Evolutionary conservation across 2,797 vertebrate genomes (phyloP), one percentile per base, ranked within the genome.

Genomic region (Xiphophorus birchmanni): DNA sequence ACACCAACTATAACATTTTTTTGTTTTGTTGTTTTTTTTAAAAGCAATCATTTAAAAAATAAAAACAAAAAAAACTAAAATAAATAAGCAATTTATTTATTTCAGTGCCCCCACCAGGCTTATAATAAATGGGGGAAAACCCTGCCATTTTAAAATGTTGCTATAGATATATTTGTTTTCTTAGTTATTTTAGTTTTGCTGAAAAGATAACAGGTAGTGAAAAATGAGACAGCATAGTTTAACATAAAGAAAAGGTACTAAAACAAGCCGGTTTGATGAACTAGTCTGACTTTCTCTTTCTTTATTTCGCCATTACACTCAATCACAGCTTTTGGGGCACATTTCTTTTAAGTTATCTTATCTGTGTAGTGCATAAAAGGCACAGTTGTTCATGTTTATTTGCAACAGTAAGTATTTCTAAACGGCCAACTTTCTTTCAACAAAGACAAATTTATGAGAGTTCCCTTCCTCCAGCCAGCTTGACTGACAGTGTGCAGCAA

Each of bases 401-500:
- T 42, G 67, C 10, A 72, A 44, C 23, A 71, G 67, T 13, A n/a
- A 72, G 3, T 23, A 35, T 35, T 32, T 18, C 29, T 11, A 65
- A 35, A 32, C 56, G 32, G 4, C 18, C 37, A 69, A 44, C 23
- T 72, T 67, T 17, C 13, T 45, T 44, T 72, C 15, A n/a, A 17
- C 42, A n/a, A 71, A 29, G 67, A n/a, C 67, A 44, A n/a, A 45
- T 23, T 71, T 71, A n/a, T 44, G 23, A 13, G 65, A 3, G 21
- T 17, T 72, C 12, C 26, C 2, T 8, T 72, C 69, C 69, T 45
- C 12, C 12, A 17, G 10, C 42, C 69, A 72, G 69, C 69, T 52
- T 72, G 69, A 45, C 69, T n/a, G 69, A 71, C 67, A 15, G 40
- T 71, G 67, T 71, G 40, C 67, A 71, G 67, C 67, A 71, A 44